A percentile compares a stretch with the other conserved stretches of the same genome.
Evolutionary conservation across 2,113 vertebrate genomes (phyloP).

Genomic region (Barbus barbus): DNA sequence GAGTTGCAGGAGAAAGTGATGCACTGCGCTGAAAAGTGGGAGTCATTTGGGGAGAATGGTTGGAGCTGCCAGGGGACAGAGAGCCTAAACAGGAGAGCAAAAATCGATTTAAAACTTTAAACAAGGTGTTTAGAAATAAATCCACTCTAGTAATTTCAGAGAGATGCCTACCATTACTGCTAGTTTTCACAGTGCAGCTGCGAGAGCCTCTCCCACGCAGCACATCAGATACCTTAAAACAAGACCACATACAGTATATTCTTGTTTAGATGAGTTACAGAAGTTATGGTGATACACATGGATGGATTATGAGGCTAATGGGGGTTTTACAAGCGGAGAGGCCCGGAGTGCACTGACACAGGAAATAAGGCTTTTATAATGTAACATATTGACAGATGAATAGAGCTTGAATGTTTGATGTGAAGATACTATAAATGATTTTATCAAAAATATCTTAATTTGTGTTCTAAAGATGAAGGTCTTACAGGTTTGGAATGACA

Average conservation of each 20-base stretch:
- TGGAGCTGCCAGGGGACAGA: conserved; percentile 65
- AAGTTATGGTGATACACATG: background rate
- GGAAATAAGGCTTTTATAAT: too few species aligned
- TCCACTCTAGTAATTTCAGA: background rate
- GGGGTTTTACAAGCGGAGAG: too few species aligned
- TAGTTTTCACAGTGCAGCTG: conserved; percentile 61
- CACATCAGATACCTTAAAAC: conserved; percentile 81
- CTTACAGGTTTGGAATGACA: too few species aligned
- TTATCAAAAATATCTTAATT: too few species aligned
- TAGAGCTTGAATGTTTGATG: too few species aligned
- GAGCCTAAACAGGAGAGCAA: conserved; percentile 61
- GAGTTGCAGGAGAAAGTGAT: conserved; percentile 61
- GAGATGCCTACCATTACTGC: conserved; percentile 63
- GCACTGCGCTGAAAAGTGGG: conserved; percentile 54
- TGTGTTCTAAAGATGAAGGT: too few species aligned
- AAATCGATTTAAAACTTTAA: background rate
- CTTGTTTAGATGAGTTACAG: background rate
- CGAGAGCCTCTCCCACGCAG: conserved; percentile 81
- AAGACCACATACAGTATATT: background rate
- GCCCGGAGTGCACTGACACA: too few species aligned
- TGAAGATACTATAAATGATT: too few species aligned
- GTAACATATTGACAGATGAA: too few species aligned
- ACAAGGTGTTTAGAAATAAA: background rate
- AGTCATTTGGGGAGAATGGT: conserved; percentile 63
- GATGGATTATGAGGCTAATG: background rate